Base-by-base conservation (phyloP, 2,113 vertebrate genomes). In the Spilogale gracilis region DNA sequence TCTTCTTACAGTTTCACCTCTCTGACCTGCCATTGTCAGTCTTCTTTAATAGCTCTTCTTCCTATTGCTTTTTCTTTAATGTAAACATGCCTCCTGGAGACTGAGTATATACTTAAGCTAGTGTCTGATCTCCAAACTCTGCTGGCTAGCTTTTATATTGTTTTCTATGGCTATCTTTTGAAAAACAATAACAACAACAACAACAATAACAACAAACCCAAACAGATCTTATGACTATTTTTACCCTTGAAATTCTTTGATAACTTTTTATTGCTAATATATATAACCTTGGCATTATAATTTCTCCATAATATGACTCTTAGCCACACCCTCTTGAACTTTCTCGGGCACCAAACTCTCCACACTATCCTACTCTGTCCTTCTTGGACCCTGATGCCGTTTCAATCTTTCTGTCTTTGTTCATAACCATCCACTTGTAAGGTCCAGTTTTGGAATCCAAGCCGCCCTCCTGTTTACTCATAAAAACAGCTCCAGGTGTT, bases 251-350 rank as follows among this genome's bases (percentile, higher is more conserved):
- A 81, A 80, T 69, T 52, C 5, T 69, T 91, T 67, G 54, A 54
- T 95, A 88, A 50, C 13, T 93, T 88, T 60, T 95, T 3, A 67
- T 30, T 95, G 16, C 16, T 30, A 85, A 89, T 69, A 76, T 89
- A 84, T 6, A 32, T 74, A 54, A 86, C 38, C 25, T 94, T 56
- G 58, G 32, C 65, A 74, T 63, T 89, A 74, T 69, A 78, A 71
- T 60, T 61, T 23, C 7, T 78, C 6, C 1, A 3, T 84, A 50
- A 20, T 58, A 6, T 38, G 58, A 69, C n/a, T 56, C 21, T 88
- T 90, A 89, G n/a, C n/a, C 27, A 9, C 8, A 61, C 23, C 9
- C 1, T 80, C 13, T 67, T 25, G 11, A 93, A 18, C 48, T 48
- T 89, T 56, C 50, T 84, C 69, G 48, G 58, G 25, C 79, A 32